Evolutionary conservation across 2,888 invertebrate genomes (phyloP).

Genomic region (Xanthia togata): DNA sequence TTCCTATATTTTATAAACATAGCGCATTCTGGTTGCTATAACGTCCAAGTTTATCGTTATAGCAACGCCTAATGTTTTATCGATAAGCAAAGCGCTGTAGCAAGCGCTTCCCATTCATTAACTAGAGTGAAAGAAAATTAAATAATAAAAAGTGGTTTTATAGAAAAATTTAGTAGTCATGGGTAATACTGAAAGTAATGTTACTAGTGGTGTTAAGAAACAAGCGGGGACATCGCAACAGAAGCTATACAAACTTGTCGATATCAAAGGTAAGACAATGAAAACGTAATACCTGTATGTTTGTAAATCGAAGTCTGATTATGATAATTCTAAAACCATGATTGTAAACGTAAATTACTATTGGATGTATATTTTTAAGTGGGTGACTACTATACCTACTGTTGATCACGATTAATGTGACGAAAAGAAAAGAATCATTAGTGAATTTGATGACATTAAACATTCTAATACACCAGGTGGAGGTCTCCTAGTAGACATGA

Average conservation of each 20-base stretch:
- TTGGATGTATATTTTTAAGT: too few relatives aligned
- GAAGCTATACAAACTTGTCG: conserved; percentile 96
- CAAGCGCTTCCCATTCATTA: not conserved
- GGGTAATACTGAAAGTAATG: conserved; percentile 97
- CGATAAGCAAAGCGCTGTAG: conserved; percentile 31
- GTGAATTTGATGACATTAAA: not conserved
- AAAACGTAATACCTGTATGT: too few relatives aligned
- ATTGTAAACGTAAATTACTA: too few relatives aligned
- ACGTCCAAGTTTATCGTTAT: conserved; percentile 32
- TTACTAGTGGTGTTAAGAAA: conserved; percentile 98
- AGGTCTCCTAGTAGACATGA: conserved; percentile 97
- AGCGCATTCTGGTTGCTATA: conserved; percentile 6
- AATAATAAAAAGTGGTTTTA: not conserved
- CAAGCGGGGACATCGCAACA: conserved; percentile 97
- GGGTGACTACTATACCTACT: too few relatives aligned
- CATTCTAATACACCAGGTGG: conserved; percentile 91
- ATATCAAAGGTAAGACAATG: conserved; percentile 94
- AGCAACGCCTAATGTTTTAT: conserved; percentile 52
- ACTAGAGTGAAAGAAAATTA: not conserved
- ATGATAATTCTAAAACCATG: too few relatives aligned
- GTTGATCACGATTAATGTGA: too few relatives aligned
- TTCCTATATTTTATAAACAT: not conserved
- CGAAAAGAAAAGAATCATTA: too few relatives aligned
- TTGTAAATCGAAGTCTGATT: too few relatives aligned
- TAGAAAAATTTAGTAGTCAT: conserved; percentile 75